phyloP scores from a whole-genome alignment of 1,140 invertebrate species.

The Drosophila erecta region DNA sequence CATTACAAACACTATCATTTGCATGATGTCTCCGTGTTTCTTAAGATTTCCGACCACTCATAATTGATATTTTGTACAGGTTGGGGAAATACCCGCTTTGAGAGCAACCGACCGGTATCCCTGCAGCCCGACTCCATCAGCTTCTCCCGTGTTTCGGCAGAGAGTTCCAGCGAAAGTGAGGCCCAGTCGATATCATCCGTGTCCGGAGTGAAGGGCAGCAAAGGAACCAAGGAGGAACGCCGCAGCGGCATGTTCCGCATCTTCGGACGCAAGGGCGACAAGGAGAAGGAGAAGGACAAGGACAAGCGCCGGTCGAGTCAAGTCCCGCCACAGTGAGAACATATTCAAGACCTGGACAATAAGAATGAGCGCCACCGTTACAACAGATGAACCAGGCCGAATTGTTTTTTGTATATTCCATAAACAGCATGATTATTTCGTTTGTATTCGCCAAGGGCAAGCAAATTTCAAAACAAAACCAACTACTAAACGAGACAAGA shows the following conservation, averaged over 20 bases:
- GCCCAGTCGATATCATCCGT: constrained; percentile 83
- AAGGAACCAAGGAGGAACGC: constrained; percentile 80
- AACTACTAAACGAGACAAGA: constrained; percentile 17
- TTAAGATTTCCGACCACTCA: constrained; percentile 6
- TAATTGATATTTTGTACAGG: constrained; percentile 42
- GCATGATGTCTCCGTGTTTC: constrained; percentile 29
- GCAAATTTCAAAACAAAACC: constrained; percentile 29
- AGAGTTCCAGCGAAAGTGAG: constrained; percentile 84
- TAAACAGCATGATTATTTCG: constrained; percentile 72
- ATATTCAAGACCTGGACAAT: constrained; percentile 15
- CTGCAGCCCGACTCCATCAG: constrained; percentile 81
- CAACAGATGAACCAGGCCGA: constrained; percentile 27
- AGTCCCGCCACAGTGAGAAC: constrained; percentile 71
- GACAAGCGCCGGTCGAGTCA: constrained; percentile 79
- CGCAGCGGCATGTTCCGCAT: constrained; percentile 84
- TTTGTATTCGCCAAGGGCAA: constrained; percentile 48
- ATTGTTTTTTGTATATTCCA: constrained; percentile 80
- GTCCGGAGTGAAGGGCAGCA: constrained; percentile 81
- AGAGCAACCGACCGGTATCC: constrained; percentile 79
- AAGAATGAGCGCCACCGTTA: constrained; percentile 5
- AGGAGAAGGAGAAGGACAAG: constrained; percentile 82
- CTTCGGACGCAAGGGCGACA: constrained; percentile 82
- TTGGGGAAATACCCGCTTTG: constrained; percentile 80
- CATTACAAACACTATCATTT: constrained; percentile 12
- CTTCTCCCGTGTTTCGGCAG: constrained; percentile 78